phyloP scores from a whole-genome alignment of 37 sponge, comb jelly and placozoan genomes.

The Haliclona indistincta region DNA sequence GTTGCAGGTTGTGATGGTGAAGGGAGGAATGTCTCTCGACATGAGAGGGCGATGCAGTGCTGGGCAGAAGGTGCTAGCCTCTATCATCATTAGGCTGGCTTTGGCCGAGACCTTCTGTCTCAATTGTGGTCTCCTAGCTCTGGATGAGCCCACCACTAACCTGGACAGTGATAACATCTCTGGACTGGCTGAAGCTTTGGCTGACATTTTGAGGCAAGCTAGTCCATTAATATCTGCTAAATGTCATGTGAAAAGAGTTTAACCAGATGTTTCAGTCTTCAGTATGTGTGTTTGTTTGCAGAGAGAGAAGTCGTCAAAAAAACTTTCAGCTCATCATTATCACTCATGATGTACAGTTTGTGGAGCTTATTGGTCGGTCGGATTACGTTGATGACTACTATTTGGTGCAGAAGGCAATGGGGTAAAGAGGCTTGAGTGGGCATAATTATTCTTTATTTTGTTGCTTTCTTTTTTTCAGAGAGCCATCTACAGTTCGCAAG shows the following conservation, averaged over 20 bases:
- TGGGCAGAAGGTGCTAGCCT: conserved; percentile 98
- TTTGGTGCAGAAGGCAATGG: conserved; percentile 64
- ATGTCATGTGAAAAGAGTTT: background rate
- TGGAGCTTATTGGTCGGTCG: conserved; percentile 74
- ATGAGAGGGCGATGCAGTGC: conserved; percentile 99
- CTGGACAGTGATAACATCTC: conserved; percentile 91
- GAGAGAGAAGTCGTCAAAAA: conserved; percentile 64
- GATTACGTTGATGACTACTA: conserved; percentile 80
- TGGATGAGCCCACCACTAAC: conserved; percentile 99
- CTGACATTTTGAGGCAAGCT: conserved; percentile 65
- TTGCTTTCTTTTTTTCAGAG: too few relatives aligned
- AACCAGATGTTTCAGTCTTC: background rate
- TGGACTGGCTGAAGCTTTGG: conserved; percentile 84
- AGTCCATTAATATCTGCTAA: too few relatives aligned
- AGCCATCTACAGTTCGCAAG: too few relatives aligned
- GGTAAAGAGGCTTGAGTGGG: conserved; percentile 17
- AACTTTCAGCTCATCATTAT: conserved; percentile 96
- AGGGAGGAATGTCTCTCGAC: conserved; percentile 78
- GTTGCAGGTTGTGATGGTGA: conserved; percentile 93
- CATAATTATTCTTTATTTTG: too few relatives aligned
- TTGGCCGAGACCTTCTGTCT: conserved; percentile 98
- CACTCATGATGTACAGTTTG: conserved; percentile 94
- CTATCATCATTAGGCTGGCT: conserved; percentile 95
- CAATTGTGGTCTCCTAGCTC: conserved; percentile 91
- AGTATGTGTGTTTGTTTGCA: conserved; percentile 5